A percentile compares a stretch with the other conserved stretches of the same genome.
Conservation (phyloP, 2,888 invertebrate genomes). For the Megaustenia siamemsis region DNA sequence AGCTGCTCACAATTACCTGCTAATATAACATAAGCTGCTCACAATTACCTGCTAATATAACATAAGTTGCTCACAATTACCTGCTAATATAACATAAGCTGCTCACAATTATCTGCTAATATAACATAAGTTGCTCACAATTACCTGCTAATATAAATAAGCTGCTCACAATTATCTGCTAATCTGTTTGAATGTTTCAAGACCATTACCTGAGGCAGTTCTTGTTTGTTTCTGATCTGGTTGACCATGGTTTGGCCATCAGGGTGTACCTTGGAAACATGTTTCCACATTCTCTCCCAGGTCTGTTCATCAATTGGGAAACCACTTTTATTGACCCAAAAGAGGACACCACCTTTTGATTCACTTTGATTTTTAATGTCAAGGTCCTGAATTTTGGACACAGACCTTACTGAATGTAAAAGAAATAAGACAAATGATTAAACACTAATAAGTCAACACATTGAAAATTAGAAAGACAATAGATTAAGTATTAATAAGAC, state of each 20-base stretch:
- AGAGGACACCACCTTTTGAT: constrained; percentile 77
- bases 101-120: too few species aligned
- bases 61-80: too few species aligned
- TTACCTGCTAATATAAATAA: too few species aligned
- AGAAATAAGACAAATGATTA: background rate
- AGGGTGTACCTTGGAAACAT: constrained; percentile 77
- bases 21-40: too few species aligned
- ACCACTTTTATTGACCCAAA: constrained; percentile 79
- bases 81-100: too few species aligned
- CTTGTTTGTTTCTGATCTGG: constrained; percentile 64
- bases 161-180: too few species aligned
- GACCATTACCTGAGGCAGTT: constrained; percentile 68
- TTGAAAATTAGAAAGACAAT: background rate
- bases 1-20: too few species aligned
- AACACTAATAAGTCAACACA: background rate
- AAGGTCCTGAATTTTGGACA: background rate
- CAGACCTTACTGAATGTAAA: background rate
- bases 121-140: too few species aligned
- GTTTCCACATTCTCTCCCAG: constrained; percentile 80
- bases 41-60: too few species aligned
- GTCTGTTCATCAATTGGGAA: constrained; percentile 78
- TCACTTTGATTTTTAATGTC: constrained; percentile 67
- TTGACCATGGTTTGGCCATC: constrained; percentile 69
- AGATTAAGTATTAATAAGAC: too few species aligned
- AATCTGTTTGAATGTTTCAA: background rate